Base-by-base conservation (phyloP, 2,888 invertebrate species). In the Glyphotaelius pellucidus region DNA sequence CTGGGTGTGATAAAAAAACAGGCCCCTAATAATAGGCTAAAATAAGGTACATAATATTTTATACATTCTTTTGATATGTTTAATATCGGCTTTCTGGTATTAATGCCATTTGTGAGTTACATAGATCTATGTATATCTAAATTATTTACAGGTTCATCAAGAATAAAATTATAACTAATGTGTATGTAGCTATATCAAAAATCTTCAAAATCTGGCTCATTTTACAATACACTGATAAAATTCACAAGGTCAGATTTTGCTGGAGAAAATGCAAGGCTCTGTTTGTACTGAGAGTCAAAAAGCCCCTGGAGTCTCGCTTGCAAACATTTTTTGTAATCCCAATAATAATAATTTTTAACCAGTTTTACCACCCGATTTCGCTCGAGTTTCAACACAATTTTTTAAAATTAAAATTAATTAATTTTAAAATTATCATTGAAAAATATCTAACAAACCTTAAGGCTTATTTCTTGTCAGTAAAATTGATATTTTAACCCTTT, bases 1-100 rank as follows among this genome's bases (percentile, higher is more conserved):
- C n/a, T 67, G 67, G 67, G 67, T 67, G 67, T 67, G 67, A 67
- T 25, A 67, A 67, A 67, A 1, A n/a, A 67, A n/a, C 25, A 67
- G n/a, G n/a, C 4, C 1, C 80, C 87, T 91, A 91, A 91, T 35
- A 79, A 88, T 52, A 88, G 52, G 35, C 90, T 81, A 81, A 81
- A 90, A 38, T 80, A 47, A 90, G 90, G 81, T 90, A 90, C 90
- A 90, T 90, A 81, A 90, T 81, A 42, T 42, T 91, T 90, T 90
- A 91, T 90, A 91, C 89, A 90, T 80, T 90, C 84, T 92, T 91
- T 91, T 93, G 93, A 93, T 93, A 93, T 93, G 93, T 93, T 91
- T 93, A 90, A 91, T 92, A 92, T 91, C 90, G 92, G 92, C 93
- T 92, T 92, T 90, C 91, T 52, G 80, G 90, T 90, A 81, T 42